Conservation (phyloP, 1,140 invertebrate genomes). For the Procambarus virginalis region DNA sequence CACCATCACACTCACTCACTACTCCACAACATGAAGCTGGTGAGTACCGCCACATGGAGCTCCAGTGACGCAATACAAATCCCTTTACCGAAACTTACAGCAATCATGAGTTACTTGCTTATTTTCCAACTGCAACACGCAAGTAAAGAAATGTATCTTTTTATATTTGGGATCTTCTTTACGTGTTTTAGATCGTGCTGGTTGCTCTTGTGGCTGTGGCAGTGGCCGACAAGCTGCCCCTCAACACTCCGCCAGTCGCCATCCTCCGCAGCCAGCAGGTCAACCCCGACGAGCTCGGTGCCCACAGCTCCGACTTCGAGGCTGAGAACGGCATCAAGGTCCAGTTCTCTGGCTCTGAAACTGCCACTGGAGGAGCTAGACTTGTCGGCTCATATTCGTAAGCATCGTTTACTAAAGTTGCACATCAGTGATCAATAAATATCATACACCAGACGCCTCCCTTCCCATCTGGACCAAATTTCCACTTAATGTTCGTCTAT, state of each 20-base stretch:
- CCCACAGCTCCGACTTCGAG: slow-evolving; percentile 65
- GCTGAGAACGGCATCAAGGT: slow-evolving; percentile 52
- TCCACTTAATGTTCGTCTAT: too few relatives aligned
- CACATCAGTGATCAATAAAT: too few relatives aligned
- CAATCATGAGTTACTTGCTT: background rate
- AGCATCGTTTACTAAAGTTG: too few relatives aligned
- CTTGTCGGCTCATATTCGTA: slow-evolving; percentile 3
- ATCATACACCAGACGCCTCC: too few relatives aligned
- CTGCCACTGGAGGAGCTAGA: slow-evolving; percentile 22
- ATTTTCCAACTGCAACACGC: too few relatives aligned
- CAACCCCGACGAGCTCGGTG: slow-evolving; percentile 49
- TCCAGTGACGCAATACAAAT: background rate
- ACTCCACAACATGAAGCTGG: slow-evolving; percentile 30
- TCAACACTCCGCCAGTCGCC: slow-evolving; percentile 7
- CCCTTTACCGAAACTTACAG: background rate
- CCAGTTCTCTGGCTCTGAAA: slow-evolving; percentile 36
- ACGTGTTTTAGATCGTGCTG: slow-evolving; percentile 5
- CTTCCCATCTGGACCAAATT: too few relatives aligned
- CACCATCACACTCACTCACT: background rate
- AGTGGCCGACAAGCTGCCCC: slow-evolving; percentile 13
- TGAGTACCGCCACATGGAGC: background rate
- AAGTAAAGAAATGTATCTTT: too few relatives aligned
- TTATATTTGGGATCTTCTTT: too few relatives aligned
- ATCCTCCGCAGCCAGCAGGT: slow-evolving; percentile 45
- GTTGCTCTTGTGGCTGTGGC: slow-evolving; percentile 22